These are phyloP conservation scores for Enteromius treurensis DNA, from an alignment of 2,797 vertebrate species.

Conservation along the genomic window DNA sequence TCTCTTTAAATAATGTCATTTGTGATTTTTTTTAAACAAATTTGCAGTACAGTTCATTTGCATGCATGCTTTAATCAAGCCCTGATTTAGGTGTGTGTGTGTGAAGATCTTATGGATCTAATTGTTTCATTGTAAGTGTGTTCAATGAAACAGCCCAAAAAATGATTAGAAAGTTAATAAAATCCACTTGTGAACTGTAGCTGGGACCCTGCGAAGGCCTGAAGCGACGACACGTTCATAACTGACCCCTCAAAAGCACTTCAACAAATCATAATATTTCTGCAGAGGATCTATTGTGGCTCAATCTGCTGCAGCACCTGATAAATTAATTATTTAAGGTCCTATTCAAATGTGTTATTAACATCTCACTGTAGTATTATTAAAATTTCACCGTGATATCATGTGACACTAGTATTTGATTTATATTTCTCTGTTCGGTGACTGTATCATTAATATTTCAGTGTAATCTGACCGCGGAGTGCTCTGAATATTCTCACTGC, in stretches of 20 bases:
- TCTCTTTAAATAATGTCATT: not conserved
- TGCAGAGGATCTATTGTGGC: slow-evolving; percentile 6
- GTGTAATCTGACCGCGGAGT: slow-evolving; percentile 26
- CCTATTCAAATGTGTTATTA: slow-evolving; percentile 33
- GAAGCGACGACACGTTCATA: not conserved
- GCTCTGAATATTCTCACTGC: slow-evolving; percentile 9
- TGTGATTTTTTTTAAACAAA: not conserved
- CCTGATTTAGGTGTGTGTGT: not conserved
- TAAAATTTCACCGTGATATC: slow-evolving; percentile 27
- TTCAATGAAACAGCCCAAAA: not conserved
- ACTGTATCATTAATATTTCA: slow-evolving; percentile 39
- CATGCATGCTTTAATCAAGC: not conserved
- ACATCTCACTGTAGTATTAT: slow-evolving; percentile 39
- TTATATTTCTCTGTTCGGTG: slow-evolving; percentile 16
- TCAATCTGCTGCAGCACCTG: slow-evolving; percentile 25
- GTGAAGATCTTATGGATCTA: not conserved
- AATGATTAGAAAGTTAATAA: slow-evolving; percentile 17
- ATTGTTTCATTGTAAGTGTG: not conserved
- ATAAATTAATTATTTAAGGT: slow-evolving; percentile 34
- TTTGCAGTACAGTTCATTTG: not conserved
- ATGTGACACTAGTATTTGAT: slow-evolving; percentile 34
- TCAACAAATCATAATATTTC: slow-evolving; percentile 29
- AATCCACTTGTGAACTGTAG: not conserved
- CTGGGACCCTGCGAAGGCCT: not conserved
- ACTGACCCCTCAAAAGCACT: slow-evolving; percentile 30